Conservation (phyloP, 2,113 vertebrate species). For the Hypanus sabinus region DNA sequence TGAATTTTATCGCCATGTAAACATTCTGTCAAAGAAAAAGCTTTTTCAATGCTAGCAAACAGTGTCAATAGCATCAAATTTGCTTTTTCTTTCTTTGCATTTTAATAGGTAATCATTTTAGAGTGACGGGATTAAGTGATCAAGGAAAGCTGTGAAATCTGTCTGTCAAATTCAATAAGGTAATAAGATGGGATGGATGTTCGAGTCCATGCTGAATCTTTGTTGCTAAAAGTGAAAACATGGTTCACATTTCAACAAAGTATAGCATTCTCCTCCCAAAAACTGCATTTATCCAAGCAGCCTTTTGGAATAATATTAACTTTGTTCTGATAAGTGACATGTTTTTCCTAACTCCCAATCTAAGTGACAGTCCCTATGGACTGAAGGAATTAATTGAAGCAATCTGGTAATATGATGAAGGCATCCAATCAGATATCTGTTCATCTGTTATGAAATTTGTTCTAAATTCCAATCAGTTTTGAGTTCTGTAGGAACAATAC, state of each 20-base stretch:
- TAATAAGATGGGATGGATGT: neutral
- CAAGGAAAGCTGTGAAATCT: neutral
- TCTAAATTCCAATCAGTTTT: neutral
- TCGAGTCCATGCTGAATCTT: neutral
- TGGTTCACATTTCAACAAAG: neutral
- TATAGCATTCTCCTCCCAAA: neutral
- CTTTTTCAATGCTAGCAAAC: neutral
- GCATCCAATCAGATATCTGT: neutral
- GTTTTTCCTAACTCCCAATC: neutral
- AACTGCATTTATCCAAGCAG: neutral
- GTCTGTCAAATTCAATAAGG: slow-evolving; percentile 35
- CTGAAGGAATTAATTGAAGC: neutral
- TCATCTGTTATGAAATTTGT: neutral
- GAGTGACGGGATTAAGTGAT: slow-evolving; percentile 28
- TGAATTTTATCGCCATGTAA: slow-evolving; percentile 64
- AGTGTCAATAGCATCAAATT: slow-evolving; percentile 16
- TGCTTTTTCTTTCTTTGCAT: neutral
- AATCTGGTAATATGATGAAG: neutral
- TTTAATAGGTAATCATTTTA: neutral
- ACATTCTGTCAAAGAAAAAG: slow-evolving; percentile 50
- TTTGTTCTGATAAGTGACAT: neutral
- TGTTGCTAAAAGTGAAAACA: neutral
- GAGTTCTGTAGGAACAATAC: neutral
- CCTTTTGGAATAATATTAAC: neutral
- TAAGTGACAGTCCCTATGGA: neutral